These are phyloP conservation scores for Theristicus caerulescens DNA, from an alignment of 2,113 vertebrate genomes.

Conservation along the genomic window DNA sequence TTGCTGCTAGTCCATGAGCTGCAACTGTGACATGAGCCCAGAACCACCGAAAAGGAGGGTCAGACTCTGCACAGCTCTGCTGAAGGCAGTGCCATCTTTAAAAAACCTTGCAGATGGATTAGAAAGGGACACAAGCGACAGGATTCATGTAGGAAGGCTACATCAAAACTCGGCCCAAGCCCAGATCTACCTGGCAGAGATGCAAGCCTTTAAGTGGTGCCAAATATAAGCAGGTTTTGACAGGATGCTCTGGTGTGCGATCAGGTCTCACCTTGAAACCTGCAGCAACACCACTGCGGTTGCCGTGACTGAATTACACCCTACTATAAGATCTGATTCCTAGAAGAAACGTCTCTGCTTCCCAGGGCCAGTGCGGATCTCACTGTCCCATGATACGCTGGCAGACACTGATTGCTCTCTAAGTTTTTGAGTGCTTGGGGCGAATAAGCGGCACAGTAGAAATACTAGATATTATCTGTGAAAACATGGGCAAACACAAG, in stretches of 20 bases:
- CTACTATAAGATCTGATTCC: not conserved
- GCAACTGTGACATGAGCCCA: rapidly evolving
- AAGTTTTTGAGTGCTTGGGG: not conserved
- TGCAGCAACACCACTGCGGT: rapidly evolving
- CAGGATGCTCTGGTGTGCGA: not conserved
- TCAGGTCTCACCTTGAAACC: not conserved
- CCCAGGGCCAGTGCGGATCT: not conserved
- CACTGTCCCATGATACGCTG: rapidly evolving
- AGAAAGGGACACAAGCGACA: not conserved
- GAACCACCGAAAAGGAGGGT: not conserved
- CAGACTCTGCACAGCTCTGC: not conserved
- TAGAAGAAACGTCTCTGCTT: not conserved
- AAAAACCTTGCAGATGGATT: too few relatives aligned
- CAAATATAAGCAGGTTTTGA: not conserved
- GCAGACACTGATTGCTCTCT: not conserved
- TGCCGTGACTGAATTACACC: not conserved
- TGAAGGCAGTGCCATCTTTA: not conserved
- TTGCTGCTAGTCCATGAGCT: not conserved
- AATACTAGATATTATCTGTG: not conserved
- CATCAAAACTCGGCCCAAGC: not conserved
- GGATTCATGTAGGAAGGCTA: not conserved
- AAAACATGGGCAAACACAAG: not conserved
- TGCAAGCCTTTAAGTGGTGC: not conserved
- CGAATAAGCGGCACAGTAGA: not conserved
- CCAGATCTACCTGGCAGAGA: not conserved